phyloP scores from a whole-genome alignment of 1,140 invertebrate species.

The Acromyrmex charruanus region DNA sequence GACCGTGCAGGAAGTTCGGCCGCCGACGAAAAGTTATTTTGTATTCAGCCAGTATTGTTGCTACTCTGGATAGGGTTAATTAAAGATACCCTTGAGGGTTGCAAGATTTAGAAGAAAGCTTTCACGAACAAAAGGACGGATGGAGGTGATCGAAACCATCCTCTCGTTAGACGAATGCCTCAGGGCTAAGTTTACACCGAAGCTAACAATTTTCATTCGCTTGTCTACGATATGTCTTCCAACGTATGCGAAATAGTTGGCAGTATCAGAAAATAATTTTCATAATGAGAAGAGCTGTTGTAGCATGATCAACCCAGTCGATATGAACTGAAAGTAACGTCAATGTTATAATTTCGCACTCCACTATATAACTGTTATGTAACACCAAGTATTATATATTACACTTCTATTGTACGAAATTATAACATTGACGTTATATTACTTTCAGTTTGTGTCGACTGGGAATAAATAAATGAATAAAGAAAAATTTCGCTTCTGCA shows the following conservation, averaged over 20 bases:
- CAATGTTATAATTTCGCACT: no score
- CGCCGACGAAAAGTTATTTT: conserved; percentile 8
- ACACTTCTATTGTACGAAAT: no score
- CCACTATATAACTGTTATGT: no score
- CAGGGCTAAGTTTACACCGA: conserved; percentile 10
- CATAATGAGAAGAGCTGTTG: background rate
- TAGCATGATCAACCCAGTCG: background rate
- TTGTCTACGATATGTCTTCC: background rate
- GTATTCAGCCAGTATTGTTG: conserved; percentile 39
- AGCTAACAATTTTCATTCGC: conserved; percentile 42
- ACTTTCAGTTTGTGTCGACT: no score
- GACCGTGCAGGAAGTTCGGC: background rate
- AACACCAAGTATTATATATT: no score
- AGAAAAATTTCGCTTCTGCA: background rate
- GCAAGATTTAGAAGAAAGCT: conserved; percentile 37
- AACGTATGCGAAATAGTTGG: background rate
- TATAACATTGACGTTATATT: no score
- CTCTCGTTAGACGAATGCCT: conserved; percentile 50
- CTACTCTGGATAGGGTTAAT: conserved; percentile 34
- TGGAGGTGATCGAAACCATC: conserved; percentile 25
- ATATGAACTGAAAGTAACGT: no score
- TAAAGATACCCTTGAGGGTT: conserved; percentile 45
- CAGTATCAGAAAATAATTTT: background rate
- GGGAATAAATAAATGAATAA: background rate
- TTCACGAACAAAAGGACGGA: conserved; percentile 34